Evolutionary conservation across 1,140 invertebrate species (phyloP), one percentile per base, ranked within the genome.

Genomic region (Drosophila obscura): DNA sequence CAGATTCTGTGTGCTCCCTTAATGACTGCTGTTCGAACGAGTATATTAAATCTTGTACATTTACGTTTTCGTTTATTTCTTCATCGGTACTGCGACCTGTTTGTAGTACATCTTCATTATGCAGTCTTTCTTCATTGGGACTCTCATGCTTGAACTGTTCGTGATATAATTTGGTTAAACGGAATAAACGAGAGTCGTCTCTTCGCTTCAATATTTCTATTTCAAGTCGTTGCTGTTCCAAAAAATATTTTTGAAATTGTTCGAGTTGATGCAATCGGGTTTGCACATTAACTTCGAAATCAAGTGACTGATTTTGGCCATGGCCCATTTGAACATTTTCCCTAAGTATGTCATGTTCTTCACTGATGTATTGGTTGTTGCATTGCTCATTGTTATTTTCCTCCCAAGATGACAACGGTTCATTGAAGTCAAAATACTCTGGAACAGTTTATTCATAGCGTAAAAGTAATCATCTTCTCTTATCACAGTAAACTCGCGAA

Each of bases 41-140:
- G 56, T 93, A 92, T 49, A 95, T 95, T 15, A 95, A 72, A 22
- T 93, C 93, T 73, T 93, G 94, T 0, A 95, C 94, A 6, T 94
- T 94, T 4, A 95, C 85, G 57, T 94, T 93, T 6, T 93, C 93
- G 43, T 50, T 24, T 50, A 35, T 15, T 31, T 51, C 55, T 9
- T 15, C n/a, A 22, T 31, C 56, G 2, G 35, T 39, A 39, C 11
- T 39, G 35, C 4, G 35, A 39, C 4, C 11, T 13, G 35, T 11
- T 39, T 39, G 35, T 0, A 13, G 1, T 39, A 39, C 4, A 13
- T 39, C 35, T 39, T 13, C 35, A 39, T 39, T 39, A 13, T 39
- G 5, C 11, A 13, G 35, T 4, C 35, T 39, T 13, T 13, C 35
- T 4, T 5, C 35, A 39, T 13, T 39, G 45, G 2, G 50, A n/a